phyloP scores from a whole-genome alignment of 2,797 vertebrate genomes.

The Acanthiza pusilla region DNA sequence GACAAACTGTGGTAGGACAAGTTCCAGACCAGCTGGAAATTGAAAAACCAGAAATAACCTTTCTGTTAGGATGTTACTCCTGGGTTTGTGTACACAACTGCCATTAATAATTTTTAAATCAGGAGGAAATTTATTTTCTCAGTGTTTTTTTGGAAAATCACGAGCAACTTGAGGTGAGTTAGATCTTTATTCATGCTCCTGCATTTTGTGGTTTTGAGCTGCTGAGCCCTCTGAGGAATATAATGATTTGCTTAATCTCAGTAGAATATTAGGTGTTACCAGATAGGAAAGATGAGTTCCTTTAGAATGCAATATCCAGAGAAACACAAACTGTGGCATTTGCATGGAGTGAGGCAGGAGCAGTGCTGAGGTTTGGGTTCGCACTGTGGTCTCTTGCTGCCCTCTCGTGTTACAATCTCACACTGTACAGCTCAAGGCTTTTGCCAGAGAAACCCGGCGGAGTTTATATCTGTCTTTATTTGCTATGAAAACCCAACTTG shows the following conservation, averaged over 20 bases:
- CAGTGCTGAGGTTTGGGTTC: accelerated
- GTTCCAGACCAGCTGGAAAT: no score
- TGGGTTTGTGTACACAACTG: neutral
- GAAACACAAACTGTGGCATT: accelerated
- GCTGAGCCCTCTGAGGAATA: neutral
- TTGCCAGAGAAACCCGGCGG: neutral
- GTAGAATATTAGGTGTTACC: neutral
- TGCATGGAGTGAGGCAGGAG: accelerated
- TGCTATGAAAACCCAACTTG: accelerated
- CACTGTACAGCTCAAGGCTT: accelerated
- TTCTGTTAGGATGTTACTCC: neutral
- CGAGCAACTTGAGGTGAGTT: neutral
- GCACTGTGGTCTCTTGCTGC: neutral
- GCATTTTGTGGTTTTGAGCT: neutral
- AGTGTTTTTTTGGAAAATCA: neutral
- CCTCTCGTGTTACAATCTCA: neutral
- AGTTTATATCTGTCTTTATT: accelerated
- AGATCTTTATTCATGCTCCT: neutral
- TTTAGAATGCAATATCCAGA: neutral
- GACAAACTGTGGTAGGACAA: no score
- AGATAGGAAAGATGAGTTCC: no score
- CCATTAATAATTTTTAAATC: neutral
- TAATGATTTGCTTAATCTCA: neutral
- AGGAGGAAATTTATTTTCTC: neutral
- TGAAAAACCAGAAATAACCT: neutral